Evolutionary conservation across 2,113 vertebrate species (phyloP).

Genomic region (Apeltes quadracus): DNA sequence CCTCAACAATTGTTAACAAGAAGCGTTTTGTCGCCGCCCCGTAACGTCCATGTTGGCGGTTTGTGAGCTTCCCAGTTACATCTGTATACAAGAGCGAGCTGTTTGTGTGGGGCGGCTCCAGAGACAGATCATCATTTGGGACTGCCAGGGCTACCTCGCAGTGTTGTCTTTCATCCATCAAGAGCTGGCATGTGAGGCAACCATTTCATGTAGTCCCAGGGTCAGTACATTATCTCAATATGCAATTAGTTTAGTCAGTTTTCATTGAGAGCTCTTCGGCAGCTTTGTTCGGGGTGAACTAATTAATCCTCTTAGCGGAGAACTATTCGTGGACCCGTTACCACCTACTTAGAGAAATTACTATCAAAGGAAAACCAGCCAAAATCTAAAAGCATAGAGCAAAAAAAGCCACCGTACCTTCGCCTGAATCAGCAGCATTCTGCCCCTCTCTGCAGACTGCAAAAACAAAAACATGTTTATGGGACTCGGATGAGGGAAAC

Average conservation of each 20-base stretch:
- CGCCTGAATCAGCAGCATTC: slow-evolving; percentile 89
- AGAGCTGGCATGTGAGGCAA: slow-evolving; percentile 89
- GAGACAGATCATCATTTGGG: slow-evolving; percentile 97
- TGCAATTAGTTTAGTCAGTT: no score
- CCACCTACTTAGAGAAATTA: background rate
- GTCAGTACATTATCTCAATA: no score
- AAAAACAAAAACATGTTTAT: slow-evolving; percentile 38
- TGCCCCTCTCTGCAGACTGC: slow-evolving; percentile 87
- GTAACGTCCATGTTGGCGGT: background rate
- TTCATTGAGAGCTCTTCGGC: no score
- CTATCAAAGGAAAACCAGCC: background rate
- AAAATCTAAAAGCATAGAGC: background rate
- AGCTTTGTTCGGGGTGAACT: background rate
- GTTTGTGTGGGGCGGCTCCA: slow-evolving; percentile 83
- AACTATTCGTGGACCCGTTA: background rate
- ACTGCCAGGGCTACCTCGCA: slow-evolving; percentile 97
- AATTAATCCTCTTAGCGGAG: background rate
- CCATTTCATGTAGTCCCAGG: no score
- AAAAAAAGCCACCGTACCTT: slow-evolving; percentile 82
- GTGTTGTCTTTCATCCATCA: slow-evolving; percentile 97
- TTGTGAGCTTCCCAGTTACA: background rate
- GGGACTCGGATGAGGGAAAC: background rate
- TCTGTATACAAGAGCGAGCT: background rate
- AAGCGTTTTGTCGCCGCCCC: background rate
- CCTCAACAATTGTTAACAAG: background rate